Evolutionary conservation across 2,797 vertebrate genomes (phyloP).

Genomic region (Diplodus puntazzo): DNA sequence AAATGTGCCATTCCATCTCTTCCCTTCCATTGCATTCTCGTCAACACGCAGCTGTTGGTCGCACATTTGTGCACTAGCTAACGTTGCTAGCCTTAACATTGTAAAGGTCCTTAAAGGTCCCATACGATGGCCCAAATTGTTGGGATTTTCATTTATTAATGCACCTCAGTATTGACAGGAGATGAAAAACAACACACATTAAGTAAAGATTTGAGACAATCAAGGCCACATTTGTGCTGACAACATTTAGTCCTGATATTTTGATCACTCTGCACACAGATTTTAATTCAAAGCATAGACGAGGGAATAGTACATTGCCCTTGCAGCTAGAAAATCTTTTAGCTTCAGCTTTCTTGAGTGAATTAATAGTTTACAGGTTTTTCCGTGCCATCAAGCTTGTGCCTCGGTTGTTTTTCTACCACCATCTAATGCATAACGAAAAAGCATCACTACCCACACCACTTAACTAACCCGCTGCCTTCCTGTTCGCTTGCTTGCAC

Average conservation of each 20-base stretch:
- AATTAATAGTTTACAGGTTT: slow-evolving; percentile 40
- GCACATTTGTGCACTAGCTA: no score
- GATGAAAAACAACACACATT: background rate
- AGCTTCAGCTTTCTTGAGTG: slow-evolving; percentile 20
- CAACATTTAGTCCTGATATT: background rate
- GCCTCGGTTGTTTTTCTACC: slow-evolving; percentile 44
- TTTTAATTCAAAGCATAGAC: slow-evolving; percentile 16
- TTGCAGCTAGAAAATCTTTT: slow-evolving; percentile 30
- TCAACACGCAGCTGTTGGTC: no score
- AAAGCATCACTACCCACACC: slow-evolving; percentile 37
- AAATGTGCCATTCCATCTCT: no score
- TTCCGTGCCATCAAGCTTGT: slow-evolving; percentile 32
- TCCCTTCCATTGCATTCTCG: no score
- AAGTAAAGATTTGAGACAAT: background rate
- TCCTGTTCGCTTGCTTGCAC: slow-evolving; percentile 18
- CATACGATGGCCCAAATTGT: no score
- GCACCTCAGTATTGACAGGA: background rate
- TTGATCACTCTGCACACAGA: background rate
- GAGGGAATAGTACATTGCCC: background rate
- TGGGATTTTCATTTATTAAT: slow-evolving; percentile 8
- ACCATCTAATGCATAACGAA: slow-evolving; percentile 56
- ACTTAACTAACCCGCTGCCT: slow-evolving; percentile 48
- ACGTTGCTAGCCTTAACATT: no score
- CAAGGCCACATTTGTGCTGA: background rate
- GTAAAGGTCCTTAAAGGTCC: no score